phyloP scores from a whole-genome alignment of 2,797 vertebrate genomes.

The Ceryle rudis region DNA sequence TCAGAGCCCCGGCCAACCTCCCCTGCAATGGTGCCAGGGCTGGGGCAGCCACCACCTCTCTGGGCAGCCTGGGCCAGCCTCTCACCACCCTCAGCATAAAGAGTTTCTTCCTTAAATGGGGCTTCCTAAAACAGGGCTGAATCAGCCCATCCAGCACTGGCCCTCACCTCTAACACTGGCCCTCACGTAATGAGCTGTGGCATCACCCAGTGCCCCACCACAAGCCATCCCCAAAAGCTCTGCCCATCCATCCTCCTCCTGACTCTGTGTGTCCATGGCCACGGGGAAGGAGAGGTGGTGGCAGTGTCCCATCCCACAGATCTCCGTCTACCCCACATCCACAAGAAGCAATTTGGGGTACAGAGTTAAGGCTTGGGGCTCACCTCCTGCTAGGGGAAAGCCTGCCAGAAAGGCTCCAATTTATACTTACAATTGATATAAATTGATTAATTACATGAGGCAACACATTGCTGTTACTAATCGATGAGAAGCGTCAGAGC shows the following conservation, averaged over 20 bases:
- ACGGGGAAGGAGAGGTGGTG: neutral
- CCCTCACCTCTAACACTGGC: neutral
- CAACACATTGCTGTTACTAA: neutral
- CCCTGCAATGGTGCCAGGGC: neutral
- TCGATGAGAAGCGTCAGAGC: neutral
- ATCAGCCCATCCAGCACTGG: neutral
- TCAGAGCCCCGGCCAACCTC: neutral
- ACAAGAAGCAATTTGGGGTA: neutral
- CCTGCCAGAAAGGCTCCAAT: neutral
- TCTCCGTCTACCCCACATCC: neutral
- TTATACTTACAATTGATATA: neutral
- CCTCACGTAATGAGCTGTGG: rapidly evolving
- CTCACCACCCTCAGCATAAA: neutral
- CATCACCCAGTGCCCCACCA: rapidly evolving
- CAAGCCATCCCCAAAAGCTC: neutral
- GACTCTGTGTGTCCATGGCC: rapidly evolving
- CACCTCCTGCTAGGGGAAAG: neutral
- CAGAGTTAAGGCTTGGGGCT: neutral
- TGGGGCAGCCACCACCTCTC: neutral
- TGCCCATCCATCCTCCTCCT: neutral
- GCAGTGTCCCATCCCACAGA: neutral
- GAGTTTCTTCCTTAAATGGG: neutral
- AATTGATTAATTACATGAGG: neutral
- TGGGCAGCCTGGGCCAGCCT: neutral
- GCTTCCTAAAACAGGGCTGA: neutral